phyloP scores from a whole-genome alignment of 2,113 vertebrate genomes.

The Alouatta palliata region DNA sequence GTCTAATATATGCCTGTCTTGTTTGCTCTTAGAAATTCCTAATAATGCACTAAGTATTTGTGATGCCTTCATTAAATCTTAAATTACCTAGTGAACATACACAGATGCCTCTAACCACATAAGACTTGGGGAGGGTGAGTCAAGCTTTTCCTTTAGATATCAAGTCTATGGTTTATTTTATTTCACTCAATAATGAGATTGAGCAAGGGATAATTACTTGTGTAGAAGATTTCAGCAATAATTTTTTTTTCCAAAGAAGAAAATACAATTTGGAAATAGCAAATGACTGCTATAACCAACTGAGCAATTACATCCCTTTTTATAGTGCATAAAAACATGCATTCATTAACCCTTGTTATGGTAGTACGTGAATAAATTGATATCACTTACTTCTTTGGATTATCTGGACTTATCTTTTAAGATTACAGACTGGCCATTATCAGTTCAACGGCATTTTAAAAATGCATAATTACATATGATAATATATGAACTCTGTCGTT shows the following conservation, averaged over 20 bases:
- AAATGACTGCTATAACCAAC: background rate
- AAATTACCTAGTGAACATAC: background rate
- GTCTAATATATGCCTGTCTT: background rate
- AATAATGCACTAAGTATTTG: background rate
- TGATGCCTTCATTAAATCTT: background rate
- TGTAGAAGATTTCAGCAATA: background rate
- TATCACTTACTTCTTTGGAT: background rate
- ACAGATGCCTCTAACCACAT: accelerated
- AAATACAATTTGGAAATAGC: conserved; percentile 1
- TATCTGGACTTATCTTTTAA: conserved; percentile 25
- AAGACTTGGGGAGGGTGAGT: background rate
- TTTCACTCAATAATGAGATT: background rate
- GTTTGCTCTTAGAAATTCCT: background rate
- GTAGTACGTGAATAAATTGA: background rate
- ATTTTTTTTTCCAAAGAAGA: background rate
- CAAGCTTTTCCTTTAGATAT: background rate
- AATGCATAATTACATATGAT: background rate
- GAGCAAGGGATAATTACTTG: background rate
- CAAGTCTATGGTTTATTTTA: conserved; percentile 37
- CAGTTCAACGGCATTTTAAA: background rate
- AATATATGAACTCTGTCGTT: no score
- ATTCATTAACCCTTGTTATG: background rate
- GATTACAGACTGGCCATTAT: background rate
- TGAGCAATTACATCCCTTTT: background rate
- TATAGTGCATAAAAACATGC: background rate